Conservation (phyloP, 37 sponge, comb jelly and placozoan species). For the Halisarca cf. caerulea region DNA sequence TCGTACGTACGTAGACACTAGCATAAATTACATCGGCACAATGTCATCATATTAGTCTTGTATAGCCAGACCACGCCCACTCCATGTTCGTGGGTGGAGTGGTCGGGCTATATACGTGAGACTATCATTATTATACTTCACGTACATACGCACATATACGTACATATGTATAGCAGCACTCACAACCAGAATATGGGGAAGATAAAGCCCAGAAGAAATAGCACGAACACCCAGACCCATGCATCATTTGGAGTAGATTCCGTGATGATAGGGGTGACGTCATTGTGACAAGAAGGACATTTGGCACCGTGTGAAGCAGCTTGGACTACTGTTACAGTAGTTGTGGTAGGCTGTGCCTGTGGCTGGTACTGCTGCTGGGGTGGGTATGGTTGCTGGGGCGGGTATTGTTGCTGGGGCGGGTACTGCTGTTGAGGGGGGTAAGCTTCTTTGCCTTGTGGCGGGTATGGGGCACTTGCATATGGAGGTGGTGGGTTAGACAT, state of each 20-base stretch:
- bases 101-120: no score
- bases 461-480: no score
- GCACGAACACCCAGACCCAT: slow-evolving; percentile 45
- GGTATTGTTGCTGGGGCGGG: not conserved
- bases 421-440: not conserved
- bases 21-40: no score
- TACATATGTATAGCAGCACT: not conserved
- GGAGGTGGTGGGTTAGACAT: no score
- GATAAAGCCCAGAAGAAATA: slow-evolving; percentile 43
- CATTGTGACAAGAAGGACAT: slow-evolving; percentile 78
- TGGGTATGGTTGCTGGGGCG: not conserved
- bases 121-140: no score
- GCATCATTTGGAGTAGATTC: slow-evolving; percentile 61
- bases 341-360: not conserved
- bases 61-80: no score
- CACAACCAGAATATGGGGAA: not conserved
- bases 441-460: not conserved
- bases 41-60: no score
- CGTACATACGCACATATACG: not conserved
- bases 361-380: not conserved
- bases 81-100: no score
- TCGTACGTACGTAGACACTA: no score
- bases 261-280: slow-evolving; percentile 81
- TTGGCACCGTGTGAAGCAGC: not conserved
- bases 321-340: not conserved